Base-by-base conservation (phyloP, 2,888 invertebrate species). In the Schrankia costaestrigalis region DNA sequence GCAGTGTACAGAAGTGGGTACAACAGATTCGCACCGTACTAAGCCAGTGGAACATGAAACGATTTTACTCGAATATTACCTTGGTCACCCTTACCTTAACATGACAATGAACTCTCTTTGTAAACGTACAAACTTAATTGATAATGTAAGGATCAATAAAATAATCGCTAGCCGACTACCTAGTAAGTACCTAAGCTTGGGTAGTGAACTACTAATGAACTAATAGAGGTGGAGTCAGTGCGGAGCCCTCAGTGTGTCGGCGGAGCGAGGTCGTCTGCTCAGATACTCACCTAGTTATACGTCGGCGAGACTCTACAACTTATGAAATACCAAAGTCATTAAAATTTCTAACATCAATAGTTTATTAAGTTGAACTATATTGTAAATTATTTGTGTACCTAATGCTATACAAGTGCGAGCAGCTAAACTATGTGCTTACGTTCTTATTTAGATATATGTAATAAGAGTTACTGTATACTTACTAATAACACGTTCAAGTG, bases 1-100 rank as follows among this genome's bases (percentile, higher is more conserved):
- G 95, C 96, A 58, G 95, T 97, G 67, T 97, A 97, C 88, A 93
- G 97, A 89, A 95, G 96, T 85, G 95, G 96, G 65, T 97, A 96
- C 92, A 97, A 96, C 90, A 93, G 97, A 89, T 97, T 97, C 89
- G 93, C 97, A 85, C 97, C 97, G 71, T 97, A 97, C 88, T 97
- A 85, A 82, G 75, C 78, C 78, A 80, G 76, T 79, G 80, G 77
- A 82, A 72, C 75, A 71, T 62, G 53, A 58, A 71, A 70, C 65
- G 61, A 75, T 69, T 66, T 68, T 71, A 78, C 86, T 86, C 84
- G 84, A 86, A 86, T 84, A 83, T 71, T 71, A 78, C 66, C 75
- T 74, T 74, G 68, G 70, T 74, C 78, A 77, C 74, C 77, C 71
- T 71, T 71, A 82, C 78, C 60, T 71, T 44, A 76, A 79, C 87